Evolutionary conservation across 2,113 vertebrate species (phyloP).

Genomic region (Nerophis ophidion): DNA sequence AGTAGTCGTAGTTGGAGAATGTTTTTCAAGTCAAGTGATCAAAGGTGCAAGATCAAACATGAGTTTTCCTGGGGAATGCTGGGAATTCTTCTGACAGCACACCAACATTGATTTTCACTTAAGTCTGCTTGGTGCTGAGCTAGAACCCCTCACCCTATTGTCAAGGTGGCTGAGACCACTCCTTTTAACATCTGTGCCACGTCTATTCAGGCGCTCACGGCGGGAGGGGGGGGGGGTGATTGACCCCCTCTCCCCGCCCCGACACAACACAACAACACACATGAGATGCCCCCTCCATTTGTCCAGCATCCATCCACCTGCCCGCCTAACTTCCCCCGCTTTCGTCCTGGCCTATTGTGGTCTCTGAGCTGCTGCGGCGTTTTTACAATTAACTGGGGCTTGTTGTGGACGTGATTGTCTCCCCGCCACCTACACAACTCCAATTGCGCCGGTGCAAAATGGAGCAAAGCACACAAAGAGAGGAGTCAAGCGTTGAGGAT

Average conservation of each 20-base stretch:
- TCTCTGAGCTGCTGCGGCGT: slow-evolving; percentile 10
- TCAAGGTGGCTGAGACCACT: slow-evolving; percentile 47
- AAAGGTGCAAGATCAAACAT: background rate
- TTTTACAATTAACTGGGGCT: slow-evolving; percentile 29
- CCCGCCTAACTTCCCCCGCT: slow-evolving; percentile 29
- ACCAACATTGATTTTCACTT: slow-evolving; percentile 72
- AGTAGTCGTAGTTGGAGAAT: background rate
- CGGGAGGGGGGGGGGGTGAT: slow-evolving; percentile 51
- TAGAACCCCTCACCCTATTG: slow-evolving; percentile 57
- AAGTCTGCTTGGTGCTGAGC: slow-evolving; percentile 57
- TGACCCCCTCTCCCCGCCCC: background rate
- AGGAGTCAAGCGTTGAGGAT: slow-evolving; percentile 7
- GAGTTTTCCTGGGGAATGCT: background rate
- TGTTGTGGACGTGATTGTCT: slow-evolving; percentile 6
- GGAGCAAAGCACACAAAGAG: slow-evolving; percentile 4
- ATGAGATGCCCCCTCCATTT: slow-evolving; percentile 52
- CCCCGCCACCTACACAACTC: slow-evolving; percentile 4
- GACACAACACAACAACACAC: background rate
- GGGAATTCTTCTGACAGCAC: slow-evolving; percentile 29
- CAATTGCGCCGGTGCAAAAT: slow-evolving; percentile 7
- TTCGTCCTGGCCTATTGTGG: slow-evolving; percentile 26
- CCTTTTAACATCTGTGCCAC: slow-evolving; percentile 51
- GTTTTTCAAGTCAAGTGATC: background rate
- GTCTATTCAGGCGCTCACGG: slow-evolving; percentile 56
- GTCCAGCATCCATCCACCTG: slow-evolving; percentile 32